Percentiles rank a stretch among this genome's conserved stretches.
Conservation (phyloP, 2,888 invertebrate species). For the Leucania comma region DNA sequence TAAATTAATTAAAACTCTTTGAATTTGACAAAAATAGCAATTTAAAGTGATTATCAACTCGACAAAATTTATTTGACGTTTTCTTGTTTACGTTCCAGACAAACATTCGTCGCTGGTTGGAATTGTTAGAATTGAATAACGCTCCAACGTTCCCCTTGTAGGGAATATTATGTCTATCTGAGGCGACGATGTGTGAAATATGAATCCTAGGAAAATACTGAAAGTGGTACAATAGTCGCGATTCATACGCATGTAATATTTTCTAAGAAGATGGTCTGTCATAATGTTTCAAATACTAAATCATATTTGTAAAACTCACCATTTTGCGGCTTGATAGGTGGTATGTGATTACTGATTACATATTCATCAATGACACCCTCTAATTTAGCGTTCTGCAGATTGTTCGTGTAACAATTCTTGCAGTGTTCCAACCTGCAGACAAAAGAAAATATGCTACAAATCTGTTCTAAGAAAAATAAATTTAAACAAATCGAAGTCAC, state of each 20-base stretch:
- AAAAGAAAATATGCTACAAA: slow-evolving; percentile 42
- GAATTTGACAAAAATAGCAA: slow-evolving; percentile 10
- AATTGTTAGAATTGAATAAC: slow-evolving; percentile 14
- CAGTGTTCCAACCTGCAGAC: slow-evolving; percentile 91
- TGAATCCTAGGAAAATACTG: slow-evolving; percentile 22
- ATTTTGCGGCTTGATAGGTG: slow-evolving; percentile 86
- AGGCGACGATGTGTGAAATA: slow-evolving; percentile 18
- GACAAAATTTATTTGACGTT: slow-evolving; percentile 3
- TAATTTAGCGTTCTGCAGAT: slow-evolving; percentile 89
- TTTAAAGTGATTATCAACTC: slow-evolving; percentile 3
- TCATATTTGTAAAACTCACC: slow-evolving; percentile 74
- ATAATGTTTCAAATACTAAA: neutral
- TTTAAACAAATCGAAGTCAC: slow-evolving; percentile 23
- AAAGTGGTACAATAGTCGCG: neutral
- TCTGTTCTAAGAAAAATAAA: neutral
- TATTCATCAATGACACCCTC: slow-evolving; percentile 87
- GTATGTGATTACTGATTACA: slow-evolving; percentile 88
- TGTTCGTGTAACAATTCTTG: slow-evolving; percentile 96
- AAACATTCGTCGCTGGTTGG: slow-evolving; percentile 12
- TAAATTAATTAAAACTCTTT: slow-evolving; percentile 2
- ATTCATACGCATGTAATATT: slow-evolving; percentile 11
- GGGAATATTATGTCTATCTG: slow-evolving; percentile 18
- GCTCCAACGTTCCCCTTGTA: slow-evolving; percentile 1
- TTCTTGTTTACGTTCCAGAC: slow-evolving; percentile 24
- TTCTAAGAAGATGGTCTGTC: slow-evolving; percentile 15